A percentile compares a stretch with the other conserved stretches of the same genome.
Conservation (phyloP, 2,113 vertebrate species). For the Phainopepla nitens region DNA sequence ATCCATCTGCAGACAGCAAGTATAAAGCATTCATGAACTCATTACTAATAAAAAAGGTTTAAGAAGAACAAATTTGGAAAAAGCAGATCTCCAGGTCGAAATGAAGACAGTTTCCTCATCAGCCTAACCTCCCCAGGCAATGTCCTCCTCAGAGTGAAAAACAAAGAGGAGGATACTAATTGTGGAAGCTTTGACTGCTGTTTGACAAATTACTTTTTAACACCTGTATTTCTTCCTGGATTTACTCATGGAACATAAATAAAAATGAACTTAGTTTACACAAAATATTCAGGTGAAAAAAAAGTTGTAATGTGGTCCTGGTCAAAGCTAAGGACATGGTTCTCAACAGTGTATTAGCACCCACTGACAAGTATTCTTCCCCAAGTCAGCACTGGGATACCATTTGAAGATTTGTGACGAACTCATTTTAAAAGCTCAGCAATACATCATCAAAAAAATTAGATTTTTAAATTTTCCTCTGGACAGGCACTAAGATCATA, state of each 20-base stretch:
- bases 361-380: not conserved
- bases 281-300: not conserved
- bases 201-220: not conserved
- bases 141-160: not conserved
- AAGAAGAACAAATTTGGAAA: not conserved
- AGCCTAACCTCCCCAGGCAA: not conserved
- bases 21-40: not conserved
- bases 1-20: not conserved
- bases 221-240: not conserved
- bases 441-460: not conserved
- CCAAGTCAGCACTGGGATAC: not conserved
- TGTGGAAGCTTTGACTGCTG: not conserved
- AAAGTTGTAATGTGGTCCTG: not conserved
- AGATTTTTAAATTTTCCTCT: not conserved
- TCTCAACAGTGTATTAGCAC: not conserved
- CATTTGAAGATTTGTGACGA: not conserved
- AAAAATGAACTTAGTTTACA: not conserved
- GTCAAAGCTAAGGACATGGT: not conserved
- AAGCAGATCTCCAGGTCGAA: not conserved
- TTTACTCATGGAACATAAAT: not conserved
- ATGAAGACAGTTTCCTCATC: not conserved
- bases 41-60: not conserved
- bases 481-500: not conserved
- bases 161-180: not conserved
- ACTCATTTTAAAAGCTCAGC: not conserved